Base-by-base conservation (phyloP, 2,888 invertebrate species). In the Xylota segnis region DNA sequence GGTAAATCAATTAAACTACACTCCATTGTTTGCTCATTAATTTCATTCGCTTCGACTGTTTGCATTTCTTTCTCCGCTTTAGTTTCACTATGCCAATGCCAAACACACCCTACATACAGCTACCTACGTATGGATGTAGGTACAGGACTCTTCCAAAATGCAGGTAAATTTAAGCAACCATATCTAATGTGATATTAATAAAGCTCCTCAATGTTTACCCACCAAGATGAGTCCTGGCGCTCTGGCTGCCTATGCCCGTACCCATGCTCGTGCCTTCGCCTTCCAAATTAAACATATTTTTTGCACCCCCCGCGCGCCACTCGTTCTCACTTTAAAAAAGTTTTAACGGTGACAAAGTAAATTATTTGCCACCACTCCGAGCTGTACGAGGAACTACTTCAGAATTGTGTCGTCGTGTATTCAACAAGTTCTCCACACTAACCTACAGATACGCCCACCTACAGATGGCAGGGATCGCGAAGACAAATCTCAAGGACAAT, bases 21-120 rank as follows among this genome's bases (percentile, higher is more conserved):
- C 83, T 78, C 50, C 37, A 83, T 83, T 87, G 87, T 87, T 87
- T 77, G 87, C 87, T 87, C 87, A 87, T 87, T 87, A 87, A 87
- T 87, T 87, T 87, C 29, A 70, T 75, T 70, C 87, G 65, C 87
- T 87, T 83, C 83, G 16, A 77, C 37, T 86, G 82, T 82, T 86
- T 77, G 66, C 86, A 72, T 45, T 72, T 47, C 45, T 56, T 71
- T 75, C 37, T 37, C 12, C 14, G 10, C 59, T 32, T 40, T 56
- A 14, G 9, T 63, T 59, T 40, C 16, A 23, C 78, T 37, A 43
- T 61, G 52, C 37, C 54, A 43, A 23, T 23, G 23, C 23, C 23
- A 23, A 23, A 23, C 23, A 23, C 56, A 76, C 65, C 23, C 1
- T 47, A 76, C 58, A 52, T 37, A 18, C 10, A n/a, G n/a, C 23